Percentiles rank a stretch among this genome's conserved stretches.
Evolutionary conservation across 2,797 vertebrate genomes (phyloP).

Genomic region (Tokudaia muenninki): DNA sequence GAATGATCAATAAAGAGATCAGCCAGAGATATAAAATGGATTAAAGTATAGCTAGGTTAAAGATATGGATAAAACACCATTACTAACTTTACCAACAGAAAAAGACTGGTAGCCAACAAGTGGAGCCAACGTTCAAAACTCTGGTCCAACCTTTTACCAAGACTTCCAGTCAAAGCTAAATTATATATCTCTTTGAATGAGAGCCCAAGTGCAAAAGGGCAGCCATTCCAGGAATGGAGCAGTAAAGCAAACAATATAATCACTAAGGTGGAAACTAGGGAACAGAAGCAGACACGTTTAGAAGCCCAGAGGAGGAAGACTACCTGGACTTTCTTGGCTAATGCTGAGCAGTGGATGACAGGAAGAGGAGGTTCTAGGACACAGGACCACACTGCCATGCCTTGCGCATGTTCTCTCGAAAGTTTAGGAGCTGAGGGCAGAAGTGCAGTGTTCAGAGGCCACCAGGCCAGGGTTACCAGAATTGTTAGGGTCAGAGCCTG

Average conservation of each 20-base stretch:
- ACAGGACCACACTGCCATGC: not conserved
- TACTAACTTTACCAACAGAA: not conserved
- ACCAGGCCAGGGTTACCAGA: not conserved
- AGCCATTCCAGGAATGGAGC: not conserved
- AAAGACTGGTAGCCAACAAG: not conserved
- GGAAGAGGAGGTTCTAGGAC: not conserved
- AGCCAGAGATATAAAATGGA: not conserved
- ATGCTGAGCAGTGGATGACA: not conserved
- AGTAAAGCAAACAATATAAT: not conserved
- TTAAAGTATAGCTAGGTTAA: not conserved
- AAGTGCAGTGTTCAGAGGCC: not conserved
- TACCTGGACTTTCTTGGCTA: not conserved
- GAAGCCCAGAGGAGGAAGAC: not conserved
- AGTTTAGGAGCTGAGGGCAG: not conserved
- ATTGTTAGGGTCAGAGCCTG: not conserved
- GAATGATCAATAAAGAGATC: not conserved
- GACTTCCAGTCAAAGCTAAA: not conserved
- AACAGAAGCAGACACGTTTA: not conserved
- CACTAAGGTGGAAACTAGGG: not conserved
- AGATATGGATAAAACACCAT: not conserved
- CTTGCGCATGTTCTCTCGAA: not conserved
- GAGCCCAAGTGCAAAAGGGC: not conserved
- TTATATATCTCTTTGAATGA: not conserved
- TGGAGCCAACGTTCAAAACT: not conserved
- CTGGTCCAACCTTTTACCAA: not conserved